phyloP scores from a whole-genome alignment of 2,888 invertebrate genomes.

The Nomada ferruginata region DNA sequence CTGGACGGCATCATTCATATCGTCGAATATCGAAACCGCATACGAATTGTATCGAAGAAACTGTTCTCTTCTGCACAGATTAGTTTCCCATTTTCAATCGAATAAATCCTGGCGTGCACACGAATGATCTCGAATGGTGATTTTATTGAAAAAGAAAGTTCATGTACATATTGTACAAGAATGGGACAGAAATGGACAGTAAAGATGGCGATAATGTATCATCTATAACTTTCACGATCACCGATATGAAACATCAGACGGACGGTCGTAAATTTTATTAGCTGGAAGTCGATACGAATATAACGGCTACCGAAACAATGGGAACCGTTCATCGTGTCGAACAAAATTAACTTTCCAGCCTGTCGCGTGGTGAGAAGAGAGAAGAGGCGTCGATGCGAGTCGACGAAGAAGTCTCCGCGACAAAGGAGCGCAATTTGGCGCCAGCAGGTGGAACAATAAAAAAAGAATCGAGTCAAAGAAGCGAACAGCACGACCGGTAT shows the following conservation, averaged over 20 bases:
- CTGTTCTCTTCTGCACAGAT: no score
- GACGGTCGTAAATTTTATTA: slow-evolving; percentile 35
- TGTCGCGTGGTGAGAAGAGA: slow-evolving; percentile 14
- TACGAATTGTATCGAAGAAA: no score
- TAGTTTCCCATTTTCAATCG: no score
- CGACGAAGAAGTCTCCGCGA: slow-evolving; percentile 26
- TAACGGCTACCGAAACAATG: slow-evolving; percentile 40
- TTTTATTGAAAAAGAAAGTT: no score
- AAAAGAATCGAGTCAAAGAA: slow-evolving; percentile 25
- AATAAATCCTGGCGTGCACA: no score
- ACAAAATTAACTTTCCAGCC: slow-evolving; percentile 52
- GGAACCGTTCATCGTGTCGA: slow-evolving; percentile 19
- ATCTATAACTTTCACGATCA: background rate
- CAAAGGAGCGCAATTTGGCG: slow-evolving; percentile 57
- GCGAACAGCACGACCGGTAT: slow-evolving; percentile 28
- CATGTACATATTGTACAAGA: no score
- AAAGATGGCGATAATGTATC: slow-evolving; percentile 11
- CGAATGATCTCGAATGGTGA: no score
- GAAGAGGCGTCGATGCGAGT: slow-evolving; percentile 32
- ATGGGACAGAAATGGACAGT: background rate
- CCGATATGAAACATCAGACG: slow-evolving; percentile 4
- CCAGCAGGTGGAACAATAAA: slow-evolving; percentile 74
- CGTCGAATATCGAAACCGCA: no score
- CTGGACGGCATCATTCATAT: no score
- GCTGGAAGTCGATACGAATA: slow-evolving; percentile 19